A percentile compares a stretch with the other conserved stretches of the same genome.
Conservation (phyloP, 1,140 invertebrate species). For the Cotesia glomerata region DNA sequence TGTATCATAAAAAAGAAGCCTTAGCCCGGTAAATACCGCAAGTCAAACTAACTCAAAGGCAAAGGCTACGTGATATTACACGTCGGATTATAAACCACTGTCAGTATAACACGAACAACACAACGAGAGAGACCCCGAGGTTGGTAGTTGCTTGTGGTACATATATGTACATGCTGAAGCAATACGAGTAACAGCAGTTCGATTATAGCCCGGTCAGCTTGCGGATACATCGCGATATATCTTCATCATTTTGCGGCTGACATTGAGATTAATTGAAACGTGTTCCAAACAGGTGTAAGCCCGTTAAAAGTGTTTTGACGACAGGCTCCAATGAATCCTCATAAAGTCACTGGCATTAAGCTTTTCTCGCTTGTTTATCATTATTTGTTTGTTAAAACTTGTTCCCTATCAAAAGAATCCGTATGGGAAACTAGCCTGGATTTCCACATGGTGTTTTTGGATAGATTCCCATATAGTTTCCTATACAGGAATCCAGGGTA, state of each 20-base stretch:
- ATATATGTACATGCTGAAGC: not conserved
- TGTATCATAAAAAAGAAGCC: no score
- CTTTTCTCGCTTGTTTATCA: no score
- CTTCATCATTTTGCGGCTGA: slow-evolving; percentile 23
- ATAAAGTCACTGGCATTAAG: no score
- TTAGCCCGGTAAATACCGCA: not conserved
- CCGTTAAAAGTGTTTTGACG: not conserved
- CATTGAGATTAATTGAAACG: slow-evolving; percentile 24
- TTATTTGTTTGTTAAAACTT: no score
- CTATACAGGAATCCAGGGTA: no score
- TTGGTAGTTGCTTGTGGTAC: not conserved
- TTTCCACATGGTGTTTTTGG: no score
- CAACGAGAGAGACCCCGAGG: no score
- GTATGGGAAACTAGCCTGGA: no score
- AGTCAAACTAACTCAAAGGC: not conserved
- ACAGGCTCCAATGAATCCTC: not conserved
- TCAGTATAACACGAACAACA: slow-evolving; percentile 30
- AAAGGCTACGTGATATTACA: slow-evolving; percentile 4
- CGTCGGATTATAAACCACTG: slow-evolving; percentile 6
- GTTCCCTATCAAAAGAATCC: no score
- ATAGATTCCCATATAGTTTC: no score
- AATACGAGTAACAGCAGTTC: not conserved
- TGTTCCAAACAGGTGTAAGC: slow-evolving; percentile 1
- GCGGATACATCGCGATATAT: slow-evolving; percentile 23
- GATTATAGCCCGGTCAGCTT: slow-evolving; percentile 26